These are phyloP conservation scores for Lycodopsis pacificus DNA, from an alignment of 2,797 vertebrate species.

Conservation along the genomic window DNA sequence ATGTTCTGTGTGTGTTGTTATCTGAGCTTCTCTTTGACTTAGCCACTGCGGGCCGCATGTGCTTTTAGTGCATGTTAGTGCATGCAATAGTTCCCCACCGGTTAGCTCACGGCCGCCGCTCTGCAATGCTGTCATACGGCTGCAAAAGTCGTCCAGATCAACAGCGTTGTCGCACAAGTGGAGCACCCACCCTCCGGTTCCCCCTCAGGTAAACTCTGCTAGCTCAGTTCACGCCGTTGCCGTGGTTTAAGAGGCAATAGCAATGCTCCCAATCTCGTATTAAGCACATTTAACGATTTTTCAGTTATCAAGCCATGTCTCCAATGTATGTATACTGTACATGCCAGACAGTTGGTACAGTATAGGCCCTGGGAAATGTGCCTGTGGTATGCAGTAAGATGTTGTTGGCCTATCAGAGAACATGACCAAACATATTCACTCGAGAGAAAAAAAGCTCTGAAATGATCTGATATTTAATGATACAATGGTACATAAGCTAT, in stretches of 20 bases:
- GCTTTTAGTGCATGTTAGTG: no score
- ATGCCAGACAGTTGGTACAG: background rate
- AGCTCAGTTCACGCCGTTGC: no score
- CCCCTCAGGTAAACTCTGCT: no score
- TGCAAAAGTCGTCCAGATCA: background rate
- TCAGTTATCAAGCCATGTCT: background rate
- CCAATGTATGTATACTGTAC: background rate
- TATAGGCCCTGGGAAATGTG: background rate
- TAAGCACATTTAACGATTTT: background rate
- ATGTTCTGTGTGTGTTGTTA: no score
- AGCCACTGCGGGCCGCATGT: no score
- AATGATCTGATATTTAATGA: background rate
- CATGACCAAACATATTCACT: background rate
- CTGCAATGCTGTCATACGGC: no score
- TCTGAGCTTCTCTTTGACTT: no score
- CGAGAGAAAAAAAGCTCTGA: background rate
- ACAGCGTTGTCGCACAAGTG: background rate
- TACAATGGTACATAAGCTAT: background rate
- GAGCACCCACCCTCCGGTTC: no score
- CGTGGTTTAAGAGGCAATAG: no score
- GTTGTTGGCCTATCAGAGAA: background rate
- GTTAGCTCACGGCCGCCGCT: no score
- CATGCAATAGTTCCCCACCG: no score
- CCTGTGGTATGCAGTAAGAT: background rate
- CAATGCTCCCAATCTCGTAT: no score